phyloP scores from a whole-genome alignment of 1,140 invertebrate genomes.

The Brachystomella parvula region DNA sequence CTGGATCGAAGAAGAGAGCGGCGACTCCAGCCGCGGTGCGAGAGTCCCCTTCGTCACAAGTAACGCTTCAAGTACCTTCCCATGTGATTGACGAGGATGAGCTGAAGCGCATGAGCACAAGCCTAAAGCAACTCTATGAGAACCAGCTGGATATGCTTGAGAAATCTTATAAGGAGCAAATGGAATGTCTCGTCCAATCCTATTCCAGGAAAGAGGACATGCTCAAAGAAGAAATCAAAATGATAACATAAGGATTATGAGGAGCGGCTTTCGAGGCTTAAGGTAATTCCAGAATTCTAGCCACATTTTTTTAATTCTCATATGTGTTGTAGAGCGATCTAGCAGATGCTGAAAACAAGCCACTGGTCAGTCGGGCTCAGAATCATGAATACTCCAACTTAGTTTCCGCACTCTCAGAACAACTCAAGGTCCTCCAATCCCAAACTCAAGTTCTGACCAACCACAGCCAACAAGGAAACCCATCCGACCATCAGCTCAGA shows the following conservation, averaged over 20 bases:
- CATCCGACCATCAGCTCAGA: too few relatives aligned
- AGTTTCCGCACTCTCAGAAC: background rate
- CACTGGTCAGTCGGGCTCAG: background rate
- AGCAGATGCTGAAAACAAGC: slow-evolving; percentile 16
- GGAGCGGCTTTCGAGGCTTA: slow-evolving; percentile 18
- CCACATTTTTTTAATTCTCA: background rate
- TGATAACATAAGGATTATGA: slow-evolving; percentile 33
- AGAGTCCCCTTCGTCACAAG: background rate
- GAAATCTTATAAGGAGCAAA: slow-evolving; percentile 28
- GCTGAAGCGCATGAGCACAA: slow-evolving; percentile 30
- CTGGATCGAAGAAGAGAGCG: background rate
- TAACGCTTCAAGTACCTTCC: slow-evolving; percentile 20
- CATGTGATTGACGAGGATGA: slow-evolving; percentile 35
- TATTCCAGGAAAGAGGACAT: slow-evolving; percentile 32
- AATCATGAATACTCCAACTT: background rate
- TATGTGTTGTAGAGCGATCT: slow-evolving; percentile 15
- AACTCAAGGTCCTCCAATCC: background rate
- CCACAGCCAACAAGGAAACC: too few relatives aligned
- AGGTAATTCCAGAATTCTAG: too few relatives aligned
- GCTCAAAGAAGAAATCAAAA: slow-evolving; percentile 31
- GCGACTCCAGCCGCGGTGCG: background rate
- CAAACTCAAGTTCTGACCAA: too few relatives aligned
- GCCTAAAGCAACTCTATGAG: slow-evolving; percentile 28
- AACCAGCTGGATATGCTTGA: slow-evolving; percentile 33
- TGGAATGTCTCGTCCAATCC: slow-evolving; percentile 22